These are phyloP conservation scores for Lutraria rhynchaena DNA, from an alignment of 1,140 invertebrate species.

Conservation along the genomic window DNA sequence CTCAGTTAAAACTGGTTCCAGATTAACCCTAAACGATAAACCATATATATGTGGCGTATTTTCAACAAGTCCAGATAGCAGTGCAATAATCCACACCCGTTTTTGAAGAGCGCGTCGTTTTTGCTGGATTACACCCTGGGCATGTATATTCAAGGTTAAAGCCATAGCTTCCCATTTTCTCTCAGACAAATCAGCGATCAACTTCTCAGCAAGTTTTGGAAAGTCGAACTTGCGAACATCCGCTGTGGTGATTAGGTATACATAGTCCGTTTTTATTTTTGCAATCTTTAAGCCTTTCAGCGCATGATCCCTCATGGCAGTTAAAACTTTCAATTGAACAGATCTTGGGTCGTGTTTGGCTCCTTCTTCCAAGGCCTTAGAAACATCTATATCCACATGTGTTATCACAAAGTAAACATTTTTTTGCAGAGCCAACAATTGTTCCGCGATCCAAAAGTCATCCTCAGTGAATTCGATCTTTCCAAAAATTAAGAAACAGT, in stretches of 20 bases:
- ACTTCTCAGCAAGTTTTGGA: constrained; percentile 26
- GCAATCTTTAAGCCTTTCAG: constrained; percentile 16
- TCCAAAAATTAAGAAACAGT: constrained; percentile 47
- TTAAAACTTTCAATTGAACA: constrained; percentile 24
- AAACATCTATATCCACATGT: constrained; percentile 32
- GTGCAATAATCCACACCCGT: constrained; percentile 53
- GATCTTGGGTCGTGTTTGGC: constrained; percentile 31
- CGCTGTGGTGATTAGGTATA: constrained; percentile 42
- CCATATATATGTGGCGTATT: constrained; percentile 41
- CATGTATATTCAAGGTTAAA: constrained; percentile 30
- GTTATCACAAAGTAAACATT: constrained; percentile 49
- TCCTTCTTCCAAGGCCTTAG: constrained; percentile 15
- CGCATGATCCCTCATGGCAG: constrained; percentile 24
- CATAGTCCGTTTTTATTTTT: constrained; percentile 46
- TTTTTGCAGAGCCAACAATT: constrained; percentile 38
- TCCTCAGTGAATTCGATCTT: constrained; percentile 32
- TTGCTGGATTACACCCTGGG: constrained; percentile 42
- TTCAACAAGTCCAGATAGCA: constrained; percentile 38
- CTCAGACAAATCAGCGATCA: constrained; percentile 41
- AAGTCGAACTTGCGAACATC: constrained; percentile 56
- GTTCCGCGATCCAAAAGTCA: constrained; percentile 53
- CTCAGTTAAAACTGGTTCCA: constrained; percentile 43
- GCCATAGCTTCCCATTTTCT: constrained; percentile 54
- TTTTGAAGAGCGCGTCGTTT: constrained; percentile 46
- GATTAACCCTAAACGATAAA: constrained; percentile 31